phyloP scores from a whole-genome alignment of 1,140 invertebrate genomes.

The Pseudobourletiella spinata region DNA sequence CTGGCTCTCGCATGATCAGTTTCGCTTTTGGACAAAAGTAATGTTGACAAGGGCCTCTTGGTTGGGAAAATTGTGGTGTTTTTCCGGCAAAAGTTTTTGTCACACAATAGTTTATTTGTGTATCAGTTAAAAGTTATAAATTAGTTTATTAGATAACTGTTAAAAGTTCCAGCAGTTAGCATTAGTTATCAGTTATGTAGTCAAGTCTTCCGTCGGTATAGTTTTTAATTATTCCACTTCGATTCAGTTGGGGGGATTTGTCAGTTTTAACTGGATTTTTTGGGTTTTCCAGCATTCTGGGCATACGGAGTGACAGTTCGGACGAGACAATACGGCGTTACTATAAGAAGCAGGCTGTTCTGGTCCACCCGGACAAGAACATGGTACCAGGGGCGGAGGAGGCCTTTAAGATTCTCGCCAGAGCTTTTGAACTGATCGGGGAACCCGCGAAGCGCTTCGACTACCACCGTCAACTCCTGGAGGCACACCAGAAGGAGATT shows the following conservation, averaged over 20 bases:
- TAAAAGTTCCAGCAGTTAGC: too few relatives aligned
- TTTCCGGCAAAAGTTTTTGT: too few relatives aligned
- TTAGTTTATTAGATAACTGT: too few relatives aligned
- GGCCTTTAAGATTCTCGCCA: conserved; percentile 88
- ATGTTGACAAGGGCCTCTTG: background rate
- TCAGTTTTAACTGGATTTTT: too few relatives aligned
- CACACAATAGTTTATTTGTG: too few relatives aligned
- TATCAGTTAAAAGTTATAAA: too few relatives aligned
- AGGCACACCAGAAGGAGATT: conserved; percentile 55
- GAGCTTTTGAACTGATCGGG: conserved; percentile 73
- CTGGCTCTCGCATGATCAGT: background rate
- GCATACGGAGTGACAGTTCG: conserved; percentile 69
- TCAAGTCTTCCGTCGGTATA: too few relatives aligned
- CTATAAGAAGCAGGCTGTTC: conserved; percentile 81
- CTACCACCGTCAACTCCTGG: conserved; percentile 35
- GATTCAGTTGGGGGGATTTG: too few relatives aligned
- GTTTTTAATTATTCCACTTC: too few relatives aligned
- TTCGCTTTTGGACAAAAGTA: background rate
- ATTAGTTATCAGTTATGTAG: too few relatives aligned
- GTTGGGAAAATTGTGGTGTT: background rate
- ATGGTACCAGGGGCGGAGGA: conserved; percentile 87
- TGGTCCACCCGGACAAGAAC: conserved; percentile 94
- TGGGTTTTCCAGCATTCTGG: conserved; percentile 62
- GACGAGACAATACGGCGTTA: conserved; percentile 92
- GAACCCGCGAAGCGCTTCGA: conserved; percentile 58